These are phyloP conservation scores for Gymnothorax reevesii DNA, from an alignment of 2,797 vertebrate genomes.

Conservation along the genomic window DNA sequence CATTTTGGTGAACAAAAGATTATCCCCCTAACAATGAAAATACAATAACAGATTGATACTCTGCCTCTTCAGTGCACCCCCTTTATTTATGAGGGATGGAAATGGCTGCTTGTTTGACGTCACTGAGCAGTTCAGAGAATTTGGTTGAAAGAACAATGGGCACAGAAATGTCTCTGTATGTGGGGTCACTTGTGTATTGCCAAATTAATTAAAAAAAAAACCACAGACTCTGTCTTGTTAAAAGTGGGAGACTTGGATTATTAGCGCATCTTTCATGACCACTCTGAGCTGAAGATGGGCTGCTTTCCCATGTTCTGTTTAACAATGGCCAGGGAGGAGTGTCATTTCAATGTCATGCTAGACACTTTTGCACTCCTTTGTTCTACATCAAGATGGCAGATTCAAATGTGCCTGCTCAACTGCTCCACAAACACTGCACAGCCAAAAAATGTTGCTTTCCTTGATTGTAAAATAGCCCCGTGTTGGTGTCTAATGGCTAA, in stretches of 20 bases:
- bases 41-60: constrained; percentile 74
- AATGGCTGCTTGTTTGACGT: constrained; percentile 65
- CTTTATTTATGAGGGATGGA: constrained; percentile 65
- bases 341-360: constrained; percentile 72
- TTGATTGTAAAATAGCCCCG: constrained; percentile 53
- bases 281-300: constrained; percentile 67
- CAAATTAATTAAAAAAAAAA: constrained; percentile 70
- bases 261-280: constrained; percentile 65
- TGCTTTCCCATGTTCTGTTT: constrained; percentile 70
- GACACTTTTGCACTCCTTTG: constrained; percentile 62
- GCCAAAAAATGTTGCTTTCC: constrained; percentile 28
- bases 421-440: constrained; percentile 51
- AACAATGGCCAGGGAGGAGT: constrained; percentile 74
- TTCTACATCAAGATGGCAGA: constrained; percentile 60
- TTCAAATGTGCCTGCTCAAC: constrained; percentile 60
- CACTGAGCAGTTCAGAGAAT: constrained; percentile 65
- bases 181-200: constrained; percentile 71
- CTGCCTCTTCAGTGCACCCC: constrained; percentile 60
- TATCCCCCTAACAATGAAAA: constrained; percentile 71
- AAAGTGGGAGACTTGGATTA: constrained; percentile 68
- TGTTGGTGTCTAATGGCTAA: constrained; percentile 49
- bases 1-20: constrained; percentile 48
- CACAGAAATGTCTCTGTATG: constrained; percentile 58
- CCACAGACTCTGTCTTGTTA: constrained; percentile 53
- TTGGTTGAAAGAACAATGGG: constrained; percentile 67